Evolutionary conservation across 1,140 invertebrate genomes (phyloP).

Genomic region (Apocrypta bakeri): DNA sequence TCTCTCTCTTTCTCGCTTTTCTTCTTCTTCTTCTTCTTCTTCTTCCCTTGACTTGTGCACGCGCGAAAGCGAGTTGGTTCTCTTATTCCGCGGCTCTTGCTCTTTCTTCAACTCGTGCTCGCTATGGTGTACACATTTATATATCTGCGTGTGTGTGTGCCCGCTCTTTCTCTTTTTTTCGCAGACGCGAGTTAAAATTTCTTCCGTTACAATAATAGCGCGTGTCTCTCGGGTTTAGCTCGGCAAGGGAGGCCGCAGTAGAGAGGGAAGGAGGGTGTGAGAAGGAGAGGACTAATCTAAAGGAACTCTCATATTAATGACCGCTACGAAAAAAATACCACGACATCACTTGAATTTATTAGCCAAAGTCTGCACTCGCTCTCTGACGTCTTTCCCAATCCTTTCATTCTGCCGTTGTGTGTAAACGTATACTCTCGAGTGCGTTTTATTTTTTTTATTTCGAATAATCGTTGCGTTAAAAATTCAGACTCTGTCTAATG

Average conservation of each 20-base stretch:
- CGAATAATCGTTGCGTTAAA: conserved; percentile 40
- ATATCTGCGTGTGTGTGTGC: too few species aligned
- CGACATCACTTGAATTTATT: conserved; percentile 45
- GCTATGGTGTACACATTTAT: not conserved
- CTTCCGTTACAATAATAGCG: conserved; percentile 66
- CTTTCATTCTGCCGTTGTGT: conserved; percentile 16
- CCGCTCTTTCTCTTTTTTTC: conserved; percentile 19
- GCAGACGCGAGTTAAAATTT: conserved; percentile 67
- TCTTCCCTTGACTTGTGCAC: not conserved
- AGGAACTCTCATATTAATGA: conserved; percentile 60
- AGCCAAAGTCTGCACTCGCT: conserved; percentile 1
- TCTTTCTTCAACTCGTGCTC: conserved; percentile 5
- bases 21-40: conserved; percentile 11
- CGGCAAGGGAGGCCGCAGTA: conserved; percentile 35
- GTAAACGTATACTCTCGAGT: not conserved
- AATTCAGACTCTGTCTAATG: conserved; percentile 29
- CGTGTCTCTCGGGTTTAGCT: conserved; percentile 59
- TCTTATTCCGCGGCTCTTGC: conserved; percentile 29
- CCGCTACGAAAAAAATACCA: conserved; percentile 46
- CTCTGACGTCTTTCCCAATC: conserved; percentile 27
- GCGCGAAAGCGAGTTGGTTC: conserved; percentile 20
- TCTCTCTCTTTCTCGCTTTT: conserved; percentile 30
- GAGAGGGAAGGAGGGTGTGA: conserved; percentile 31
- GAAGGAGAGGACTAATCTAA: conserved; percentile 55
- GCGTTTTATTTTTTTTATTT: conserved; percentile 22